Evolutionary conservation across 2,888 invertebrate species (phyloP).

Genomic region (Drosophila villosipedis): DNA sequence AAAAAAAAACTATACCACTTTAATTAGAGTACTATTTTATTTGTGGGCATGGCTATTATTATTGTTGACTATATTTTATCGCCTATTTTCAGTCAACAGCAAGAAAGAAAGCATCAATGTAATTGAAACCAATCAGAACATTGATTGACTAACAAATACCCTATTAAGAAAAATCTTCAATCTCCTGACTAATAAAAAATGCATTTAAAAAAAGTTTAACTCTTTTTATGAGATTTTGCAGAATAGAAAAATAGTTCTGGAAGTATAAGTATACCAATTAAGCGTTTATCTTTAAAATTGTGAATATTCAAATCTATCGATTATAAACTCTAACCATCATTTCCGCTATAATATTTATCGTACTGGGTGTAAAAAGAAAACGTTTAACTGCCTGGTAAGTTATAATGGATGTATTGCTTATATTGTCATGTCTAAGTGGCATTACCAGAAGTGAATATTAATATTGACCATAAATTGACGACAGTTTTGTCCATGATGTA

Average conservation of each 20-base stretch:
- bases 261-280: not conserved
- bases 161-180: not conserved
- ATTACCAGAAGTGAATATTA: conserved; percentile 56
- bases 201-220: accelerated
- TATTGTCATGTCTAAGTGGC: conserved; percentile 10
- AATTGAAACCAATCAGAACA: not conserved
- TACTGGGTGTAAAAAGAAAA: conserved; percentile 10
- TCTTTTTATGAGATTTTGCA: not conserved
- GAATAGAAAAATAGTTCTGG: not conserved
- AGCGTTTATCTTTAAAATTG: not conserved
- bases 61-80: conserved; percentile 6
- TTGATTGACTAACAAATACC: not conserved
- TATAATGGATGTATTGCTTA: not conserved
- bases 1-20: conserved; percentile 30
- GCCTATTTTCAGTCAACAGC: not conserved
- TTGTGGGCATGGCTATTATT: not conserved
- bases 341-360: not conserved
- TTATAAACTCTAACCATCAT: not conserved
- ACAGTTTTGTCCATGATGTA: conserved; percentile 3
- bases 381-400: not conserved
- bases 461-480: conserved; percentile 53
- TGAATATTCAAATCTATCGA: not conserved
- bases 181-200: not conserved
- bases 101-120: not conserved
- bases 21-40: conserved; percentile 20